Base-by-base conservation (phyloP, 2,888 invertebrate species). In the Lottia gigantea region DNA sequence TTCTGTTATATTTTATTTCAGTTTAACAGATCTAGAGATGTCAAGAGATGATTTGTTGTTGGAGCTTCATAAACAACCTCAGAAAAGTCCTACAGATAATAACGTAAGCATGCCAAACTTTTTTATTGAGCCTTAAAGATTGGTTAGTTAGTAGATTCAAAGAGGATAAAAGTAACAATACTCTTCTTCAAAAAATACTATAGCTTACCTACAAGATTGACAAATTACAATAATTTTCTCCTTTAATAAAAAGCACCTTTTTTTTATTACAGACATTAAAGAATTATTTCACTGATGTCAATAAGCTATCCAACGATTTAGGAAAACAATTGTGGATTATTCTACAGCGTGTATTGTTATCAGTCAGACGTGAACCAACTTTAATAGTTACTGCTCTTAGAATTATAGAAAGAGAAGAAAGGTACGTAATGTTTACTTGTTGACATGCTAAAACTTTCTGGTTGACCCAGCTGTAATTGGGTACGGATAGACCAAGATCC, bases 371-470 rank as follows among this genome's bases (percentile, higher is more conserved):
- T 25, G 87, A 88, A 75, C 89, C 88, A 7, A 96, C 95, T 0
- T 93, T 96, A 12, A 95, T 99, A 79, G 99, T 99, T 0, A 98
- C 98, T 11, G 97, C 96, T 0, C 89, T 99, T 49, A 91, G 99
- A 78, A 97, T 99, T 70, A 95, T 99, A 82, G 98, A 99, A 88
- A 91, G 98, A 69, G 99, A 99, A 88, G 98, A 99, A 85, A 95
- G 95, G 89, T 88, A 64, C 62, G 68, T 70, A 45, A 49, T 1
- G 31, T 31, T 4, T 31, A 31, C 31, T 6, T 6, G 2, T 31
- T 31, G 31, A 31, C 31, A 31, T 31, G 31, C 3, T n/a, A n/a
- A n/a, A n/a, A n/a, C n/a, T n/a, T n/a, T n/a, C n/a, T n/a, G n/a
- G n/a, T n/a, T n/a, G n/a, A n/a, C n/a, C n/a, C n/a, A n/a, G n/a